Evolutionary conservation across 2,888 invertebrate species (phyloP), one percentile per base, ranked within the genome.

Genomic region (Drosophila mulleri): DNA sequence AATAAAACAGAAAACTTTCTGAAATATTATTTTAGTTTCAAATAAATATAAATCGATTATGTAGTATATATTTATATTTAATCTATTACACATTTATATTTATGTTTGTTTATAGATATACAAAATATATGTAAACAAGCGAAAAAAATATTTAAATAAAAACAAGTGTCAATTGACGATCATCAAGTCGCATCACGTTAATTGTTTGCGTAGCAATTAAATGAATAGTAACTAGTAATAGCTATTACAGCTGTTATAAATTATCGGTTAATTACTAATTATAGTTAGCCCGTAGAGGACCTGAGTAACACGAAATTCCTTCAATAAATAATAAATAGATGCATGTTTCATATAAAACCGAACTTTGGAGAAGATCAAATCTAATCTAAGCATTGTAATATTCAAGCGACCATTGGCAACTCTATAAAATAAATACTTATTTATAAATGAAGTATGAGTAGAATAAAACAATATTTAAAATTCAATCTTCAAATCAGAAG

Each of bases 231-330:
- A 12, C n/a, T 39, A 23, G 23, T 54, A 12, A n/a, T 26, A 54
- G 53, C 7, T 29, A 29, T 26, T 6, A 29, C 8, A 29, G 29
- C 29, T 26, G n/a, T 37, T 37, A 11, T 26, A 26, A 54, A 39
- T 26, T 32, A 45, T 50, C 32, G 48, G 32, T 18, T 32, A 32
- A 32, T 50, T 50, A 8, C 48, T 50, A 32, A 50, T 32, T 50
- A 50, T 32, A 12, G 48, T 7, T 32, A 29, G 29, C 29, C 11
- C 2, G 6, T 29, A n/a, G n/a, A n/a, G 29, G 29, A n/a, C 48
- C 6, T n/a, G n/a, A 9, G 4, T 11, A 9, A n/a, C 1, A 29
- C 44, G 6, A 20, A 44, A 45, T 8, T 18, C 29, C n/a, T 11
- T 29, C 29, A 48, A 3, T 29, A 12, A 48, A 29, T 11, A 48